These are phyloP conservation scores for Diaprepes abbreviatus DNA, from an alignment of 2,888 invertebrate species.

Conservation along the genomic window DNA sequence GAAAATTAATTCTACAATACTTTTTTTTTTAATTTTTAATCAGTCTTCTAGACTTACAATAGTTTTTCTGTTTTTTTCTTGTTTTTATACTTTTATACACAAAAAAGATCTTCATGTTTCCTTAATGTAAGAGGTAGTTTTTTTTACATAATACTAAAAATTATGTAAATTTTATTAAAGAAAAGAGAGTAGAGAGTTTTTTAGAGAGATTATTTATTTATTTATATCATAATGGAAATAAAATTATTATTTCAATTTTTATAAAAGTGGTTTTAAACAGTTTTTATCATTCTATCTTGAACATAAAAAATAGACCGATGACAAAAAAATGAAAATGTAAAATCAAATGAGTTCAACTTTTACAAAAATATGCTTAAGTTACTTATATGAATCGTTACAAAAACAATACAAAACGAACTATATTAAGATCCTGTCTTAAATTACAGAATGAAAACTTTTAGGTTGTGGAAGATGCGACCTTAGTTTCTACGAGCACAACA, in stretches of 20 bases:
- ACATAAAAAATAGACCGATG: constrained; percentile 25
- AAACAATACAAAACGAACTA: constrained; percentile 43
- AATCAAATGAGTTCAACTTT: constrained; percentile 22
- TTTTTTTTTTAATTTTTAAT: constrained; percentile 30
- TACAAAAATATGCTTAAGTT: constrained; percentile 47
- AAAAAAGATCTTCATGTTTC: constrained; percentile 29
- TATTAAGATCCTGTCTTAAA: constrained; percentile 36
- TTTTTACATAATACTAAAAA: constrained; percentile 44
- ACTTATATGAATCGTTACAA: constrained; percentile 37
- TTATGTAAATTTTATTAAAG: constrained; percentile 32
- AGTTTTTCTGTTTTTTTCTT: constrained; percentile 38
- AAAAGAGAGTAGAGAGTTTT: constrained; percentile 44
- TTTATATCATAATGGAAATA: constrained; percentile 47
- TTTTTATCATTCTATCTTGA: constrained; percentile 20
- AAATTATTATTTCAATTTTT: constrained; percentile 26
- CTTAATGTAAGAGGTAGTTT: constrained; percentile 44
- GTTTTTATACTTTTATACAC: constrained; percentile 41
- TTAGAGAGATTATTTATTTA: constrained; percentile 50
- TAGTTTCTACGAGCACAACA: constrained; percentile 40
- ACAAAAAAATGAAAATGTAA: constrained; percentile 31
- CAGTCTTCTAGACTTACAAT: constrained; percentile 33
- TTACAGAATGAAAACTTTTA: constrained; percentile 34
- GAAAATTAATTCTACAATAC: constrained; percentile 36
- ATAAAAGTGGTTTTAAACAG: constrained; percentile 36
- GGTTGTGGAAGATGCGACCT: constrained; percentile 43